Percentiles rank a stretch among this genome's conserved stretches.
phyloP scores from a whole-genome alignment of 2,888 invertebrate genomes.

The Colostygia pectinataria region DNA sequence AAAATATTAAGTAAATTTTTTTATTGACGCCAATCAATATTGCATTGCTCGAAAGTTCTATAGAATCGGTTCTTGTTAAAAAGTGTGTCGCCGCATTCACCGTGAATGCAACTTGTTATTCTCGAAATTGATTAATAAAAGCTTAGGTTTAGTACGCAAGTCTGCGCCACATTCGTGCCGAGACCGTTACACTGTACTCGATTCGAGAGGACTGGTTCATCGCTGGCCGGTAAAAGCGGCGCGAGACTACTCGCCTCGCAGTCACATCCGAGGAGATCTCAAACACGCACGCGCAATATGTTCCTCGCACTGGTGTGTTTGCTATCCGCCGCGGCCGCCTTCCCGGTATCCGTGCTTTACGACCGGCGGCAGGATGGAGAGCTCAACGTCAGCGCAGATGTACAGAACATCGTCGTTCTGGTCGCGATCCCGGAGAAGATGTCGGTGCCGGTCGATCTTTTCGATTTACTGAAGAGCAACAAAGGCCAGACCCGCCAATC shows the following conservation, averaged over 20 bases:
- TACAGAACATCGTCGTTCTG: conserved; percentile 88
- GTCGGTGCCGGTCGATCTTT: conserved; percentile 41
- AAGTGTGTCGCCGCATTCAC: conserved; percentile 21
- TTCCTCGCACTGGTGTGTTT: conserved; percentile 52
- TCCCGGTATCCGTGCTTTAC: conserved; percentile 64
- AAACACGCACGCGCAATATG: conserved; percentile 69
- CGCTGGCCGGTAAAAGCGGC: conserved; percentile 71
- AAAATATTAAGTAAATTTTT: neutral
- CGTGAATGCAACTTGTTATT: conserved; percentile 20
- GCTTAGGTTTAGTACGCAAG: conserved; percentile 29
- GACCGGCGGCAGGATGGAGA: conserved; percentile 92
- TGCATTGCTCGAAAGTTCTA: neutral
- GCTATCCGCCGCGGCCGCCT: conserved; percentile 52
- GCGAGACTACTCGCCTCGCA: conserved; percentile 61
- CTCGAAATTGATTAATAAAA: conserved; percentile 18
- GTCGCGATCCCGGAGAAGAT: conserved; percentile 81
- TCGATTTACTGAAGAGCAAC: conserved; percentile 35
- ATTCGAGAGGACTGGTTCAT: conserved; percentile 75
- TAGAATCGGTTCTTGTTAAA: neutral
- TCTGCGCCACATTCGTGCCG: conserved; percentile 52
- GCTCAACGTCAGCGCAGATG: conserved; percentile 87
- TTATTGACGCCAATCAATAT: neutral
- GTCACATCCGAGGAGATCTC: conserved; percentile 54
- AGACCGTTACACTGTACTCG: conserved; percentile 79
- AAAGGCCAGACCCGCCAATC: conserved; percentile 36